A percentile compares a stretch with the other conserved stretches of the same genome.
Conservation (phyloP, 2,888 invertebrate genomes). For the Rutpela maculata region DNA sequence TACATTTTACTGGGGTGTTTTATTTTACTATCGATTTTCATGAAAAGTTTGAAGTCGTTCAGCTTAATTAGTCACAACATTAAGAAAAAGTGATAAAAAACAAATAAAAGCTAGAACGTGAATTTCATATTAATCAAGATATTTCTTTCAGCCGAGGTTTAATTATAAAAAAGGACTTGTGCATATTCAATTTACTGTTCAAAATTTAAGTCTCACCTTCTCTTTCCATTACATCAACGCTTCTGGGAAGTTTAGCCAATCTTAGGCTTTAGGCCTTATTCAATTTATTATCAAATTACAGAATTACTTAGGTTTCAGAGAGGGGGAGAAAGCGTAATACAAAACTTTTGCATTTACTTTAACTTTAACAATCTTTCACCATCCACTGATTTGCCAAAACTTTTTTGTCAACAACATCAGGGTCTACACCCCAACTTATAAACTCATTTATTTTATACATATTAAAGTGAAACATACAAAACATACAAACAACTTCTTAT, state of each 20-base stretch:
- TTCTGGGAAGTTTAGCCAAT: constrained; percentile 44
- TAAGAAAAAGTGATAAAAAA: constrained; percentile 13
- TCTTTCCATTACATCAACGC: constrained; percentile 12
- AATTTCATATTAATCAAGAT: constrained; percentile 16
- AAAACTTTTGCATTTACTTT: constrained; percentile 42
- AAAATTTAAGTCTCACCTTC: constrained; percentile 43
- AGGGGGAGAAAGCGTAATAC: constrained; percentile 39
- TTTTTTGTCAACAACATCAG: constrained; percentile 12
- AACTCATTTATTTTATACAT: not conserved
- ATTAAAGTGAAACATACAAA: not conserved
- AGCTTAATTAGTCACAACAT: constrained; percentile 23
- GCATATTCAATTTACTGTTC: constrained; percentile 38
- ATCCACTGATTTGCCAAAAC: constrained; percentile 18
- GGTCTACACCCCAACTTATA: constrained; percentile 2
- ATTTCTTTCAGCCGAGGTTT: not conserved
- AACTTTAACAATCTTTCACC: constrained; percentile 29
- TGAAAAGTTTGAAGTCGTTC: constrained; percentile 5
- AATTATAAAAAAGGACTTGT: constrained; percentile 21
- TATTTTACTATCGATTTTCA: not conserved
- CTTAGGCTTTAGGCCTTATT: constrained; percentile 42
- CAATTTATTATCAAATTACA: constrained; percentile 50
- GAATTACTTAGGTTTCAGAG: constrained; percentile 44
- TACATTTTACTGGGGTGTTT: not conserved
- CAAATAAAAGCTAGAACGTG: constrained; percentile 16
- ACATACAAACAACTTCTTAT: not conserved